phyloP scores from a whole-genome alignment of 2,888 invertebrate genomes.

The Drosophila neonasuta region DNA sequence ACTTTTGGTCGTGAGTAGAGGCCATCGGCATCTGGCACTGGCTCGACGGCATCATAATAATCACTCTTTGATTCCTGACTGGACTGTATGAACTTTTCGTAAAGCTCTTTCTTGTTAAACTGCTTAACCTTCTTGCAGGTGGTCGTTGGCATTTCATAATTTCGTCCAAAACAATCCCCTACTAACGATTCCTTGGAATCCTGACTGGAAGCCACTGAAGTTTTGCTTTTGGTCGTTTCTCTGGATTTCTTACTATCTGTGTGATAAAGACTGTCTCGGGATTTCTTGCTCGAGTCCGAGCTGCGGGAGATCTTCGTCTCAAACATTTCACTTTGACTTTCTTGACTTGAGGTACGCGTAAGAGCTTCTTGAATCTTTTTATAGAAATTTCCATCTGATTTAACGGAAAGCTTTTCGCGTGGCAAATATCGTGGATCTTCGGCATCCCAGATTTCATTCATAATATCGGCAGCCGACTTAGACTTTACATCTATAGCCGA shows the following conservation, averaged over 20 bases:
- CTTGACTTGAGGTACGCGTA: constrained; percentile 87
- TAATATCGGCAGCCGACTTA: constrained; percentile 87
- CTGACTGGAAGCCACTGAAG: constrained; percentile 85
- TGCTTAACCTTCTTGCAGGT: constrained; percentile 82
- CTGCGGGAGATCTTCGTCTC: constrained; percentile 87
- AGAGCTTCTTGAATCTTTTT: constrained; percentile 86
- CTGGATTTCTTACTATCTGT: constrained; percentile 87
- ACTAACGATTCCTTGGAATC: constrained; percentile 86
- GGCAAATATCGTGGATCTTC: constrained; percentile 90
- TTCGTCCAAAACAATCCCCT: constrained; percentile 82
- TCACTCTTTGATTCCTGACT: constrained; percentile 89
- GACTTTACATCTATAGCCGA: constrained; percentile 85
- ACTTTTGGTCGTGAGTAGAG: constrained; percentile 81
- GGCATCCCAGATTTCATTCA: constrained; percentile 89
- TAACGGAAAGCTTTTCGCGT: constrained; percentile 87
- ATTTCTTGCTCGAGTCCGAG: constrained; percentile 86
- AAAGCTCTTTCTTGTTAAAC: constrained; percentile 78
- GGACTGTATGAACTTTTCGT: constrained; percentile 84
- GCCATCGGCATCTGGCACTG: constrained; percentile 45
- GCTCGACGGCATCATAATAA: constrained; percentile 86
- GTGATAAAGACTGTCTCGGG: constrained; percentile 86
- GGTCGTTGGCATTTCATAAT: constrained; percentile 83
- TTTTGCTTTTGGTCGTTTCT: constrained; percentile 86
- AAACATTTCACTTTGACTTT: constrained; percentile 87
- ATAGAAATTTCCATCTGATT: constrained; percentile 89